Percentiles rank a stretch among this genome's conserved stretches.
phyloP scores from a whole-genome alignment of 2,888 invertebrate genomes.

The Eilema griseolum region DNA sequence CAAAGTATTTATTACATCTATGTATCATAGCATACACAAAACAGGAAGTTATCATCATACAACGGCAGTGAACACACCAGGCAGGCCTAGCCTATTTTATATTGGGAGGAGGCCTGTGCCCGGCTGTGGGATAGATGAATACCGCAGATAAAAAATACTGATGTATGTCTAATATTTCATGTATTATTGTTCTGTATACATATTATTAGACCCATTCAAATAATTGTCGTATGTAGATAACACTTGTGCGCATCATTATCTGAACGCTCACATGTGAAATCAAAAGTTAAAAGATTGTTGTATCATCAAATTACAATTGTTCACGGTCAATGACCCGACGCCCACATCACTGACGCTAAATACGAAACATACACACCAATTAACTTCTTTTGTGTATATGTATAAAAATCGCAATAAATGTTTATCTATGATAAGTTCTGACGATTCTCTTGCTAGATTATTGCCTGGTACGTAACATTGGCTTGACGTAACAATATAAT shows the following conservation, averaged over 20 bases:
- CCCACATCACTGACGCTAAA: conserved; percentile 16
- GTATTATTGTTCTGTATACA: not conserved
- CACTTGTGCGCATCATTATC: not conserved
- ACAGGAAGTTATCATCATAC: not conserved
- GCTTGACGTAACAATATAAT: not conserved
- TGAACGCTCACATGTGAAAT: conserved; percentile 18
- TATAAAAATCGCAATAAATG: conserved; percentile 18
- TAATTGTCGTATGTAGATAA: conserved; percentile 10
- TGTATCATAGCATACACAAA: not conserved
- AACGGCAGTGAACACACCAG: conserved; percentile 17
- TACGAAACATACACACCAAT: conserved; percentile 20
- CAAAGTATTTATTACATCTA: not conserved
- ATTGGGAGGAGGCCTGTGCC: not conserved
- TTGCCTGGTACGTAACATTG: not conserved
- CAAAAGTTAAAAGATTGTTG: conserved; percentile 27
- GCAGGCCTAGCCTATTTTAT: not conserved
- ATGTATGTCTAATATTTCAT: not conserved
- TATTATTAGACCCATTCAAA: conserved; percentile 1
- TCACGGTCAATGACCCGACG: conserved; percentile 23
- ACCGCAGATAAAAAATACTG: not conserved
- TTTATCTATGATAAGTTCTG: conserved; percentile 7
- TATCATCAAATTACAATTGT: conserved; percentile 31
- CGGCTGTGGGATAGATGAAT: not conserved
- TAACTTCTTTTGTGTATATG: conserved; percentile 10
- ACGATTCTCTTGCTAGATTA: conserved; percentile 5